A percentile compares a stretch with the other conserved stretches of the same genome.
Conservation (phyloP, 1,140 invertebrate genomes). For the Drosophila athabasca region DNA sequence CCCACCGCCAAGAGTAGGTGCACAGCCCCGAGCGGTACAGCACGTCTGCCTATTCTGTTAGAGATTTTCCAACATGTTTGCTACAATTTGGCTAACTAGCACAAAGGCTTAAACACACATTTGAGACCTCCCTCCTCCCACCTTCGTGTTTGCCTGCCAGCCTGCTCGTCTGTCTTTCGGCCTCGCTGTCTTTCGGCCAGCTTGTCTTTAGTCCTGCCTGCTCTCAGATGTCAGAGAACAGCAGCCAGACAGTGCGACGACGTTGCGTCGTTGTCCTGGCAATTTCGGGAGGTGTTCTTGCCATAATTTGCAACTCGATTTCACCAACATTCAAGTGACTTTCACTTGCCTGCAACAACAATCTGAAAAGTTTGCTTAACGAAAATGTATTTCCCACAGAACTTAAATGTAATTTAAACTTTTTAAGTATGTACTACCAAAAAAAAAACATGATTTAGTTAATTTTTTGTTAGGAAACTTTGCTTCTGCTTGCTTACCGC, state of each 20-base stretch:
- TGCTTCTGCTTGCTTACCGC: not conserved
- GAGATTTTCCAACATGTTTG: constrained; percentile 42
- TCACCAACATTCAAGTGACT: not conserved
- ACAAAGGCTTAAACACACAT: constrained; percentile 60
- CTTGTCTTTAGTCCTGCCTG: constrained; percentile 8
- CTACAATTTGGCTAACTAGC: constrained; percentile 62
- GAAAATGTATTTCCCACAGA: constrained; percentile 32
- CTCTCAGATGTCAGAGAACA: constrained; percentile 45
- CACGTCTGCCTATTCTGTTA: constrained; percentile 42
- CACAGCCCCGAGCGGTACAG: not conserved
- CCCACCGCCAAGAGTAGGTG: constrained; percentile 15
- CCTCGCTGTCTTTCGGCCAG: too few species aligned
- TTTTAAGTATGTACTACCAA: constrained; percentile 25
- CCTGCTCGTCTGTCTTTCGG: too few species aligned
- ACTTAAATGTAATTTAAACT: constrained; percentile 52
- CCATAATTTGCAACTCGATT: constrained; percentile 52
- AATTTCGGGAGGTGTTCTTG: constrained; percentile 31
- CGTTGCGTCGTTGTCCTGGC: constrained; percentile 43
- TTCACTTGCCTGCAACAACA: constrained; percentile 3
- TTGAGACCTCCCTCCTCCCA: constrained; percentile 4
- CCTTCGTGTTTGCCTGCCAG: constrained; percentile 17
- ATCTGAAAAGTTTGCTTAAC: constrained; percentile 10
- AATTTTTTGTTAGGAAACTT: not conserved
- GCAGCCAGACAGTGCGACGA: constrained; percentile 55
- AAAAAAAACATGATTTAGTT: too few species aligned